A percentile compares a stretch with the other conserved stretches of the same genome.
These are phyloP conservation scores for Phrynocephalus vlangalii DNA, from an alignment of 2,797 vertebrate species.

Conservation along the genomic window DNA sequence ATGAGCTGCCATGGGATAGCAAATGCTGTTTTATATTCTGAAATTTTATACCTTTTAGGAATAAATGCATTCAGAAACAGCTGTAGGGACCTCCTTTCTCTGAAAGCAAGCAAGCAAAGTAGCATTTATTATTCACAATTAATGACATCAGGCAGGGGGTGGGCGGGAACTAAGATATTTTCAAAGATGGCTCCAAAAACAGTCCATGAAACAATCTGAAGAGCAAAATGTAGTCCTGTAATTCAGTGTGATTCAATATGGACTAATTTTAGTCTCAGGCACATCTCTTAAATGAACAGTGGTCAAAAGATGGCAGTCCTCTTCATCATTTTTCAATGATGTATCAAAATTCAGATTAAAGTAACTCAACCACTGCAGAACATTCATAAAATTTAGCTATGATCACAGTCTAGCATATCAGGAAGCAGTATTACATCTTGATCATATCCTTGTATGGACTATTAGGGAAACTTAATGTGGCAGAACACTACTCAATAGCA, in stretches of 20 bases:
- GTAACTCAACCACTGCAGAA: slow-evolving; percentile 47
- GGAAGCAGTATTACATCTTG: slow-evolving; percentile 68
- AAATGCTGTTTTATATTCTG: slow-evolving; percentile 64
- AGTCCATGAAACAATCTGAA: slow-evolving; percentile 50
- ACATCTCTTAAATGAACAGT: slow-evolving; percentile 17
- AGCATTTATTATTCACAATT: slow-evolving; percentile 69
- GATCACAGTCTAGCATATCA: slow-evolving; percentile 29
- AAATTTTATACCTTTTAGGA: slow-evolving; percentile 67
- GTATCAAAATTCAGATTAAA: slow-evolving; percentile 43
- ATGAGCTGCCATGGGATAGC: slow-evolving; percentile 41
- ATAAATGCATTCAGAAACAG: slow-evolving; percentile 65
- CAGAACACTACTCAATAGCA: slow-evolving; percentile 59
- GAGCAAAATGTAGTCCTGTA: background rate
- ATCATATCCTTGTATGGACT: slow-evolving; percentile 67
- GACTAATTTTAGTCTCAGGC: slow-evolving; percentile 25
- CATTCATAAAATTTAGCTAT: slow-evolving; percentile 46
- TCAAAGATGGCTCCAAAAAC: slow-evolving; percentile 51
- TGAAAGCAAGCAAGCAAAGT: slow-evolving; percentile 63
- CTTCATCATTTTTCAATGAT: slow-evolving; percentile 35
- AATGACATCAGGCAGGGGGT: slow-evolving; percentile 59
- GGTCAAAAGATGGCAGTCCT: slow-evolving; percentile 11
- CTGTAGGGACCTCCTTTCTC: slow-evolving; percentile 64
- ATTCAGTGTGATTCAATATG: slow-evolving; percentile 3
- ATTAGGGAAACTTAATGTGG: slow-evolving; percentile 72
- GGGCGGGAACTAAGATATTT: slow-evolving; percentile 56